Evolutionary conservation across 2,888 invertebrate species (phyloP).

Genomic region (Oligia strigilis): DNA sequence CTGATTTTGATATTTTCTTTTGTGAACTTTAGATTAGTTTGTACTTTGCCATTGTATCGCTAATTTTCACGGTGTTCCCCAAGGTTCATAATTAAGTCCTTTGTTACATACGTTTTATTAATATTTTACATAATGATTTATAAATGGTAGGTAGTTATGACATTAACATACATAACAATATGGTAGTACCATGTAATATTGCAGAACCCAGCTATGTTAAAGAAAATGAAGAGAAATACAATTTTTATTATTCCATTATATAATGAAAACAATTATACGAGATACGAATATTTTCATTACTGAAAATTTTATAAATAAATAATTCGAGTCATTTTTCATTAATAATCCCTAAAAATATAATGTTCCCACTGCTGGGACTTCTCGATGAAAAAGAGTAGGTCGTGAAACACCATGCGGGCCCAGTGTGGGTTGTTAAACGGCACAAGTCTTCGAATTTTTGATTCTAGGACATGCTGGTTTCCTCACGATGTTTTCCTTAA

Average conservation of each 20-base stretch:
- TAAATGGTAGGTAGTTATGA: neutral
- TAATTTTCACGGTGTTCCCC: neutral
- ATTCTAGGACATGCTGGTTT: neutral
- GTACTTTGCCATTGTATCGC: neutral
- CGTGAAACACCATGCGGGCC: neutral
- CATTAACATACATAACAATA: neutral
- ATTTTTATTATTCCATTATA: neutral
- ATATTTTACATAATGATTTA: neutral
- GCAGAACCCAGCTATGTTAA: neutral
- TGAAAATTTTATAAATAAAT: neutral
- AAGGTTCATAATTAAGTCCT: constrained; percentile 9
- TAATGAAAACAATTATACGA: neutral
- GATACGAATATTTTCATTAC: neutral
- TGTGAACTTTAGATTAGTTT: neutral
- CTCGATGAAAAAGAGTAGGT: neutral
- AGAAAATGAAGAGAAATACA: constrained; percentile 19
- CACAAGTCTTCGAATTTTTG: neutral
- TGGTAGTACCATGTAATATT: neutral
- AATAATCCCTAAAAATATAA: too few relatives aligned
- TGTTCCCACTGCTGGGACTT: neutral
- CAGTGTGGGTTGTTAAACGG: neutral
- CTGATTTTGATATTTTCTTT: neutral
- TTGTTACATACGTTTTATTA: neutral
- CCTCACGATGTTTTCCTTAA: neutral
- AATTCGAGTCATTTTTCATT: neutral